Evolutionary conservation across 1,140 invertebrate species (phyloP).

Genomic region (Homarus americanus): DNA sequence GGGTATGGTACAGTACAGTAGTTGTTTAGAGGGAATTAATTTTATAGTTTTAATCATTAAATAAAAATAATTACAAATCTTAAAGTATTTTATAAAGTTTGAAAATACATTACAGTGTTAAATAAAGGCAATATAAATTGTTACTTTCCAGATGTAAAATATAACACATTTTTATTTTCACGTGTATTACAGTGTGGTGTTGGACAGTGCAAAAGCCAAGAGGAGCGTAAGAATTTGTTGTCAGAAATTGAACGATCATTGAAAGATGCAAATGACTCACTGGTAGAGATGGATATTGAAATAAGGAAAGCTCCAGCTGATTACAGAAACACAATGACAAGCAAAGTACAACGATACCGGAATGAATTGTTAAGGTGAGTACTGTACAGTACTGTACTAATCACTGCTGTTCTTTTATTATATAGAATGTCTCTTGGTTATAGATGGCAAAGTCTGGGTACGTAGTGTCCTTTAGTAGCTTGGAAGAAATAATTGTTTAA

Average conservation of each 20-base stretch:
- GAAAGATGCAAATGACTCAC: slow-evolving; percentile 51
- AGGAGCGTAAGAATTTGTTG: slow-evolving; percentile 47
- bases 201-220: slow-evolving; percentile 47
- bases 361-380: slow-evolving; percentile 62
- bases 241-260: slow-evolving; percentile 44
- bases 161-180: too few species aligned
- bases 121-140: background rate
- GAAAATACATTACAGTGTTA: background rate
- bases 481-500: too few species aligned
- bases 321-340: slow-evolving; percentile 51
- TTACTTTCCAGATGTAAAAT: background rate
- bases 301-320: slow-evolving; percentile 56
- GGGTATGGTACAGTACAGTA: too few species aligned
- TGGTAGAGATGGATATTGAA: slow-evolving; percentile 65
- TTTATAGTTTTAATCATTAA: too few species aligned
- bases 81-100: too few species aligned
- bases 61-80: too few species aligned
- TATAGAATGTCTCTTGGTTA: too few species aligned
- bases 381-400: too few species aligned
- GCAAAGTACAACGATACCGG: slow-evolving; percentile 57
- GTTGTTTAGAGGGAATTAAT: too few species aligned
- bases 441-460: too few species aligned
- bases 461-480: too few species aligned
- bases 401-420: too few species aligned
- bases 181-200: slow-evolving; percentile 46